Evolutionary conservation across 1,140 invertebrate genomes (phyloP), one percentile per base, ranked within the genome.

Genomic region (Xylocopa sonorina): DNA sequence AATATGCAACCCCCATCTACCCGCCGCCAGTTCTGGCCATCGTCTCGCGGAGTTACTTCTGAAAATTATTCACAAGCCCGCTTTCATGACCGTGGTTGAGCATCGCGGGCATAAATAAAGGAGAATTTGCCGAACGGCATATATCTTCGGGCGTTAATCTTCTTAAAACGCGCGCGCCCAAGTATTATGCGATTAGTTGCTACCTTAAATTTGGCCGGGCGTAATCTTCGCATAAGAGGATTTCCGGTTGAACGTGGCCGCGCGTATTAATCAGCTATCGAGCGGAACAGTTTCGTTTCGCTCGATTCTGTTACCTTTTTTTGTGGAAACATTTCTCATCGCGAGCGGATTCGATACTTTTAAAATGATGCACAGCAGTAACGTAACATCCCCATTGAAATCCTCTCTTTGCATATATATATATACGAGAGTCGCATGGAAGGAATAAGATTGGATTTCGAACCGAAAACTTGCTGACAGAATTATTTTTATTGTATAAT

Each of bases 161-260:
- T 50, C 75, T 73, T 78, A 78, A 78, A 78, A 73, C 58, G n/a
- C 69, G 29, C n/a, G 55, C 48, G 68, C 24, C n/a, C 53, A 71
- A 76, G 73, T 38, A 71, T 69, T 77, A 69, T 60, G 41, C 55
- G 75, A 77, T 77, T 77, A 77, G 66, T 58, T 50, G 75, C 53
- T 12, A 43, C 78, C 53, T 76, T 77, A 77, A 77, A 81, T 69
- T 60, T 27, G 38, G 1, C 55, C 34, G n/a, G 7, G 46, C 62
- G 68, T 71, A 63, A 78, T 71, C 67, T 71, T 77, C 41, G 9
- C n/a, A 21, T 71, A 71, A 78, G 76, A 55, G 62, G 67, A 71
- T 71, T 78, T 18, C 43, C 12, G 14, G 41, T 18, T 41, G n/a
- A 2, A 27, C 34, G 18, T 3, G 43, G 10, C 24, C 21, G 43